A percentile compares a stretch with the other conserved stretches of the same genome.
Evolutionary conservation across 2,113 vertebrate genomes (phyloP).

Genomic region (Gymnogyps californianus): DNA sequence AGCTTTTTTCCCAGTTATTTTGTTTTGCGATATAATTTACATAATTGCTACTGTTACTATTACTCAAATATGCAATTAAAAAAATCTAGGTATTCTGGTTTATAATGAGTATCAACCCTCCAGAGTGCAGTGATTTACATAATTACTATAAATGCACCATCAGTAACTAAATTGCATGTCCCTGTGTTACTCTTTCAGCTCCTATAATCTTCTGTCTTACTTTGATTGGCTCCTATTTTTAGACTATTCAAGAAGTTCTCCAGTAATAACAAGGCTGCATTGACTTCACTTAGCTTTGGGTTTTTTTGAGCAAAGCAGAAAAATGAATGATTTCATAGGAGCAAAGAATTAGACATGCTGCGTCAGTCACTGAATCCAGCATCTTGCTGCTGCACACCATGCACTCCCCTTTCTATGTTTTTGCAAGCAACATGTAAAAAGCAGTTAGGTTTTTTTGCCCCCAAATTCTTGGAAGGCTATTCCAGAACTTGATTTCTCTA

Average conservation of each 20-base stretch:
- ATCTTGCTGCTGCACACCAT: background rate
- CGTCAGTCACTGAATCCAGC: background rate
- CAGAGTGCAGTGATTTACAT: background rate
- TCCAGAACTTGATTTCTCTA: background rate
- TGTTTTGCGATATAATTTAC: background rate
- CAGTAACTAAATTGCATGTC: background rate
- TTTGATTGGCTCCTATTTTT: background rate
- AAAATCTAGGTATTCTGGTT: background rate
- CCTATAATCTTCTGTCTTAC: background rate
- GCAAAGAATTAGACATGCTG: background rate
- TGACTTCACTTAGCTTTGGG: background rate
- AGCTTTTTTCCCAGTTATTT: background rate
- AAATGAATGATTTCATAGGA: background rate
- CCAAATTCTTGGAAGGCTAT: background rate
- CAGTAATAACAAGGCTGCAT: background rate
- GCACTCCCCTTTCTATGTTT: background rate
- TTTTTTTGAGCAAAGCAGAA: background rate
- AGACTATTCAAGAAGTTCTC: background rate
- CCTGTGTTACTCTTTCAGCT: background rate
- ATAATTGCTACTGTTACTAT: background rate
- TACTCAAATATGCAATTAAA: background rate
- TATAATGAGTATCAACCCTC: background rate
- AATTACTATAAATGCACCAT: background rate
- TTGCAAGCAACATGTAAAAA: background rate
- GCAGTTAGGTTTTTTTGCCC: accelerated